A percentile compares a stretch with the other conserved stretches of the same genome.
phyloP scores from a whole-genome alignment of 2,797 vertebrate genomes.

The Phrynocephalus forsythii region DNA sequence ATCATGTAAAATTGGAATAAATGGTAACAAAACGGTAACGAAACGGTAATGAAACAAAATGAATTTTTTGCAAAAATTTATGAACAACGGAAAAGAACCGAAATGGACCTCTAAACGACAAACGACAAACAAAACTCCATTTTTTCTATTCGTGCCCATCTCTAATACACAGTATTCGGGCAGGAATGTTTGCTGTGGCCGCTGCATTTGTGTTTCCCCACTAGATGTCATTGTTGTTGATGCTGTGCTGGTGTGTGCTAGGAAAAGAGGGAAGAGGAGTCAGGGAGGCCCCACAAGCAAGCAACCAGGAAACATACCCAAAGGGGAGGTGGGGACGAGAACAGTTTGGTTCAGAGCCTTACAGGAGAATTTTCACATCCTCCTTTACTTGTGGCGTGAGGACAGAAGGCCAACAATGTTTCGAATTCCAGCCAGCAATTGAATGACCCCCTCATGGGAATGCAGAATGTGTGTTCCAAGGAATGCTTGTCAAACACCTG shows the following conservation, averaged over 20 bases:
- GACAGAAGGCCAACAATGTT: conserved; percentile 11
- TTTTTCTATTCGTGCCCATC: too few relatives aligned
- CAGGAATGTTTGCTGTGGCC: conserved; percentile 15
- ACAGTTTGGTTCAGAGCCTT: accelerated
- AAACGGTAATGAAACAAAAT: too few relatives aligned
- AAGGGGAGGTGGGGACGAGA: background rate
- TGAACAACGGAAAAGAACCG: too few relatives aligned
- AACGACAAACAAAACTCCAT: too few relatives aligned
- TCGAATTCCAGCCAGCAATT: conserved; percentile 4
- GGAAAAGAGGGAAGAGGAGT: conserved; percentile 39
- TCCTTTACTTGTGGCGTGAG: background rate
- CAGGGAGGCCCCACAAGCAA: background rate
- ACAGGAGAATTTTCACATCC: background rate
- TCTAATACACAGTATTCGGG: too few relatives aligned
- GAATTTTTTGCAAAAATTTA: too few relatives aligned
- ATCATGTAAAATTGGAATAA: too few relatives aligned
- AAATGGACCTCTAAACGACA: too few relatives aligned
- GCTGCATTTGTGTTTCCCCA: conserved; percentile 59
- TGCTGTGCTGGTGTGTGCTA: conserved; percentile 13
- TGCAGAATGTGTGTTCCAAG: background rate
- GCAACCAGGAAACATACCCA: background rate
- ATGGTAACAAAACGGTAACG: too few relatives aligned
- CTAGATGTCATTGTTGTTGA: conserved; percentile 77
- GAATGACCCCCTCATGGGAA: conserved; percentile 18
- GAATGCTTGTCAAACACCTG: conserved; percentile 13